A percentile compares a stretch with the other conserved stretches of the same genome.
Evolutionary conservation across 1,140 invertebrate species (phyloP).

Genomic region (Drosophila teissieri): DNA sequence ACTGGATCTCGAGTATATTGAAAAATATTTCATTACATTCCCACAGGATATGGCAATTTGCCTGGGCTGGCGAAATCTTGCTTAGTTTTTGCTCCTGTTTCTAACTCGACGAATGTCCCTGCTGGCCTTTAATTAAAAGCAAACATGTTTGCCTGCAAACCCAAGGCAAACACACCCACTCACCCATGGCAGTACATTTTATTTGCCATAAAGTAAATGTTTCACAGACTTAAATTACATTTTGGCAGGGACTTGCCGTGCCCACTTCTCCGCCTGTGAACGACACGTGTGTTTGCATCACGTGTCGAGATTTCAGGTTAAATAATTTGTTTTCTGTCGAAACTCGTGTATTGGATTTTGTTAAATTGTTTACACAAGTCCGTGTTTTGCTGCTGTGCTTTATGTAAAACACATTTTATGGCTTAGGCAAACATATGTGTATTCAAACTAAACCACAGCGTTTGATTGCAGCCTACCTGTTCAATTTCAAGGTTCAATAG

Average conservation of each 20-base stretch:
- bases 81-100: constrained; percentile 15
- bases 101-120: constrained; percentile 6
- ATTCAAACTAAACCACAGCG: neutral
- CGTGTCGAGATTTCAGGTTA: constrained; percentile 23
- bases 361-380: constrained; percentile 41
- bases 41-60: constrained; percentile 25
- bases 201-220: constrained; percentile 56
- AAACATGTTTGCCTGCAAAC: constrained; percentile 71
- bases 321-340: constrained; percentile 40
- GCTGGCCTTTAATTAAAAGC: constrained; percentile 72
- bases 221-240: constrained; percentile 50
- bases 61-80: constrained; percentile 24
- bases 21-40: constrained; percentile 45
- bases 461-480: neutral
- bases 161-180: constrained; percentile 40
- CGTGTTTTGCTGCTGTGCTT: constrained; percentile 8
- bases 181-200: constrained; percentile 32
- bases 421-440: no score
- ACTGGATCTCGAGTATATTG: constrained; percentile 5
- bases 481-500: constrained; percentile 1
- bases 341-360: constrained; percentile 34
- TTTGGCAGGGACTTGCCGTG: constrained; percentile 14
- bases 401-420: constrained; percentile 26
- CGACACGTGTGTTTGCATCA: constrained; percentile 40
- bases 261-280: neutral